Evolutionary conservation across 2,113 vertebrate species (phyloP).

Genomic region (Leuciscus idus): DNA sequence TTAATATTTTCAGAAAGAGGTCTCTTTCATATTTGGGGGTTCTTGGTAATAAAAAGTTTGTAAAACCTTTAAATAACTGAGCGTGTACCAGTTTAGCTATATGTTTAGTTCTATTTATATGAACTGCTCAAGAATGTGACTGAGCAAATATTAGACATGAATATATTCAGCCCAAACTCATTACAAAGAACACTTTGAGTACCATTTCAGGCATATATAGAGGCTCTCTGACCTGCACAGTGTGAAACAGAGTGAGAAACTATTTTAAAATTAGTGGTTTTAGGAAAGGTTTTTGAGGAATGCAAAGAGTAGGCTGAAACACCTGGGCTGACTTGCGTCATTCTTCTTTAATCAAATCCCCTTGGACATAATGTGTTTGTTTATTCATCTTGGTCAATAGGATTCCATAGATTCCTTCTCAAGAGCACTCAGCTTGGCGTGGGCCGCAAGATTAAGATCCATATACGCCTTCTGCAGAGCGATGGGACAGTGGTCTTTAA

Average conservation of each 20-base stretch:
- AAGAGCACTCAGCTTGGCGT: slow-evolving; percentile 3
- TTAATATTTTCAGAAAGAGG: neutral
- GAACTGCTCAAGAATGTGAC: slow-evolving; percentile 9
- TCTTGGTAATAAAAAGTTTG: neutral
- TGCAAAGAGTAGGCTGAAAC: neutral
- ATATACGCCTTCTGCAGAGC: neutral
- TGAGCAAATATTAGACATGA: neutral
- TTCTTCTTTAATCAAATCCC: slow-evolving; percentile 39
- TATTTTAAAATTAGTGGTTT: neutral
- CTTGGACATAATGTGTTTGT: slow-evolving; percentile 35
- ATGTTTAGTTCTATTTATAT: neutral
- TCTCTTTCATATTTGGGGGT: neutral
- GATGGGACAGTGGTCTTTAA: neutral
- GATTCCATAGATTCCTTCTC: slow-evolving; percentile 47
- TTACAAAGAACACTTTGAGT: neutral
- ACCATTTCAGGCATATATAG: neutral
- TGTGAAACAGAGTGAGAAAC: neutral
- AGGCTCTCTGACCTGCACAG: neutral
- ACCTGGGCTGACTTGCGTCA: slow-evolving; percentile 16
- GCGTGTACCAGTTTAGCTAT: neutral
- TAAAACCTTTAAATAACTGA: neutral
- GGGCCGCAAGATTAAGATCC: slow-evolving; percentile 17
- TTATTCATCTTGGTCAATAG: slow-evolving; percentile 32
- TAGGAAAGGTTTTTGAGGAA: neutral
- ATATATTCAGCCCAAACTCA: neutral